phyloP scores from a whole-genome alignment of 2,113 vertebrate species.

The Charina bottae region DNA sequence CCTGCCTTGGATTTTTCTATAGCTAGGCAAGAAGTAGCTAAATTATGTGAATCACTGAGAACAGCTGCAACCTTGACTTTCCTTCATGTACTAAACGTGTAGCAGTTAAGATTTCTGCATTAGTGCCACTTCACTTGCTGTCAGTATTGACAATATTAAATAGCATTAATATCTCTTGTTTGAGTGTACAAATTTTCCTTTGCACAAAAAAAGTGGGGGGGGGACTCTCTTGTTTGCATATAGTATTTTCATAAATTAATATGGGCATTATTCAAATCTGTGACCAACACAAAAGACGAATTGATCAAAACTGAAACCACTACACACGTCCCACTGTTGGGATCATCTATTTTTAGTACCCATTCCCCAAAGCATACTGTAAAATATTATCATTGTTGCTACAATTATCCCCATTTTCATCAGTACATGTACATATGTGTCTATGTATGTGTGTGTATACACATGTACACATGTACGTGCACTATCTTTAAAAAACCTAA shows the following conservation, averaged over 20 bases:
- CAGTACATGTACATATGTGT: not conserved
- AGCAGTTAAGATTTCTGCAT: constrained; percentile 47
- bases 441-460: not conserved
- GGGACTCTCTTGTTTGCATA: constrained; percentile 7
- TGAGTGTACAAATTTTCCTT: constrained; percentile 6
- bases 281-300: not conserved
- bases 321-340: not conserved
- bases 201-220: not conserved
- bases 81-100: constrained; percentile 57
- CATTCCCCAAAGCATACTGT: not conserved
- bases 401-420: not conserved
- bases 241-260: constrained; percentile 4
- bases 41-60: constrained; percentile 45
- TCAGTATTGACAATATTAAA: constrained; percentile 36
- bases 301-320: not conserved
- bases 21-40: constrained; percentile 13
- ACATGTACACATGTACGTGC: not conserved
- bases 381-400: not conserved
- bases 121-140: constrained; percentile 50
- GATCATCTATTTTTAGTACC: not conserved
- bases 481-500: not conserved
- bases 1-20: constrained; percentile 24
- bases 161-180: constrained; percentile 22
- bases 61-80: constrained; percentile 57
- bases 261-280: not conserved